Percentiles rank a stretch among this genome's conserved stretches.
These are phyloP conservation scores for Aromia moschata DNA, from an alignment of 2,888 invertebrate genomes.

Conservation along the genomic window DNA sequence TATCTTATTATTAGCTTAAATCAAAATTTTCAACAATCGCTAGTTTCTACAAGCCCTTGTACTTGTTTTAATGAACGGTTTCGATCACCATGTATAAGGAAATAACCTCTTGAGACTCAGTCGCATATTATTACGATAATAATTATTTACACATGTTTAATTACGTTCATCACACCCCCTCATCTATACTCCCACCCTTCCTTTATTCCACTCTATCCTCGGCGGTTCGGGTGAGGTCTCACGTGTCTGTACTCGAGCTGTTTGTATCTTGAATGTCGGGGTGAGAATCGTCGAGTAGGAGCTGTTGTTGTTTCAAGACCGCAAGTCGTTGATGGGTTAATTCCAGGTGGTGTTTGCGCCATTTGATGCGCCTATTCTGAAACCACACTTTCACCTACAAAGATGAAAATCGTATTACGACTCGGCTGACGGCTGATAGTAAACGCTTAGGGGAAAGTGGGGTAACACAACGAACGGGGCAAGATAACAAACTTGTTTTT, in stretches of 20 bases:
- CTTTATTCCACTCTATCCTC: conserved; percentile 8
- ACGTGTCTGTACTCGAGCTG: conserved; percentile 59
- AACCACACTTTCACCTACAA: conserved; percentile 89
- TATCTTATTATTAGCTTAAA: too few relatives aligned
- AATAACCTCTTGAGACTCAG: conserved; percentile 9
- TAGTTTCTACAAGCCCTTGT: too few relatives aligned
- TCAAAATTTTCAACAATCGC: too few relatives aligned
- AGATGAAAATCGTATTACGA: conserved; percentile 1
- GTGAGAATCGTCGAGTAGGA: conserved; percentile 63
- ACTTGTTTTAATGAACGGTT: too few relatives aligned
- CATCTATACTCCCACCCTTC: not conserved
- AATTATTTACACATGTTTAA: conserved; percentile 26
- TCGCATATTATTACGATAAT: conserved; percentile 3
- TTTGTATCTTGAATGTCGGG: conserved; percentile 65
- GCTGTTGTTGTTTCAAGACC: conserved; percentile 65
- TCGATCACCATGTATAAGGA: too few relatives aligned
- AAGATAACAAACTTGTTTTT: too few relatives aligned
- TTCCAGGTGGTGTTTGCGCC: conserved; percentile 94
- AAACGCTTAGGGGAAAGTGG: too few relatives aligned
- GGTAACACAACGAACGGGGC: too few relatives aligned
- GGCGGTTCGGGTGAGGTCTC: conserved; percentile 38
- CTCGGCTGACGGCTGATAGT: not conserved
- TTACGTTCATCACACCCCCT: conserved; percentile 6
- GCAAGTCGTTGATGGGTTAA: conserved; percentile 88
- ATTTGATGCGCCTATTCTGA: conserved; percentile 93